Evolutionary conservation across 2,113 vertebrate species (phyloP), one percentile per base, ranked within the genome.

Genomic region (Leptobrachium ailaonicum): DNA sequence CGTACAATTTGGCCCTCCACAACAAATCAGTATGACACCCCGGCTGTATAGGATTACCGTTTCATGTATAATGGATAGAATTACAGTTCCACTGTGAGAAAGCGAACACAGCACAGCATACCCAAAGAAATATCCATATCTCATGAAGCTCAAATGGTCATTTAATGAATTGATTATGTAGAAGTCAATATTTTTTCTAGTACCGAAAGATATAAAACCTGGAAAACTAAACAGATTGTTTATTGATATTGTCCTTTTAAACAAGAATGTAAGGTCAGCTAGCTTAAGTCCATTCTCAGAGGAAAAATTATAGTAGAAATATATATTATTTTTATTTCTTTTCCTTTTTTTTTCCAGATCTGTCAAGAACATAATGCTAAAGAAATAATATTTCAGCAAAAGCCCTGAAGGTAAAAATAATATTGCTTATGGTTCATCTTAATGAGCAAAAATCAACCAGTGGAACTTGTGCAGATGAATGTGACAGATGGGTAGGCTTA

Each of bases 391-490:
- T 85, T 87, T 89, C 75, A 84, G 67, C 81, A 85, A 70, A 83
- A 86, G 82, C 84, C 87, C 82, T 79, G 90, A 89, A 86, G 87
- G 87, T 88, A 90, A 86, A 90, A 90, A 89, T 86, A 47, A 86
- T 90, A 85, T 69, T 79, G 58, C 80, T 88, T 79, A 69, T 85
- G 89, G 88, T 89, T 88, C 86, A 85, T 88, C 86, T 89, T 92
- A 91, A 92, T 88, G 89, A 92, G 85, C 81, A 88, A 90, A 88
- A 88, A 80, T 84, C 86, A 90, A 86, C 86, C 88, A 90, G 83
- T 86, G 85, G 85, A 90, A 86, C 85, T 82, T 67, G 71, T 86
- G 78, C 83, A 87, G 80, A 86, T 88, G 86, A 90, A 91, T 89
- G 82, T 84, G 85, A 91, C 91, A 91, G 88, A 90, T 88, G 86